phyloP scores from a whole-genome alignment of 1,140 invertebrate genomes.

The Chionoecetes opilio region DNA sequence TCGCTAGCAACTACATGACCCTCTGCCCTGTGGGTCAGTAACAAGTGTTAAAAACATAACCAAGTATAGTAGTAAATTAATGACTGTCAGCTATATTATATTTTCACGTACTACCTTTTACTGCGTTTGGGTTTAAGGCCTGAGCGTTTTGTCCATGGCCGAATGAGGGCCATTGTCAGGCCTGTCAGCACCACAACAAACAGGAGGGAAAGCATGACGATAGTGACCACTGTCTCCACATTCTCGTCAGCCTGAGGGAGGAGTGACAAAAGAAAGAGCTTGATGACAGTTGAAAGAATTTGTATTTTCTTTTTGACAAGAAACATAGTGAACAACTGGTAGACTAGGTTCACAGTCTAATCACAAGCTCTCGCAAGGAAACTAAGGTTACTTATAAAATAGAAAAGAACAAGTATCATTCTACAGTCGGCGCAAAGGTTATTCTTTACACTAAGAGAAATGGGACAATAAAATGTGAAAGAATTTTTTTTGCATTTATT shows the following conservation, averaged over 20 bases:
- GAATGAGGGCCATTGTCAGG: not conserved
- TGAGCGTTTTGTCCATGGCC: constrained; percentile 15
- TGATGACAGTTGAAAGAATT: not conserved
- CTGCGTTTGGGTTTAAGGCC: not conserved
- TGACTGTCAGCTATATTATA: not conserved
- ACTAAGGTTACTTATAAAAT: too few species aligned
- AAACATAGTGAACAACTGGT: not conserved
- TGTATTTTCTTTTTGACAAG: too few species aligned
- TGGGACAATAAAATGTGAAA: too few species aligned
- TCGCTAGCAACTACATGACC: not conserved
- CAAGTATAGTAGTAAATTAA: not conserved
- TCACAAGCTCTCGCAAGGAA: not conserved
- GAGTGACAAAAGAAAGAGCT: not conserved
- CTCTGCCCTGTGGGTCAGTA: not conserved
- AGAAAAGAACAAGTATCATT: too few species aligned
- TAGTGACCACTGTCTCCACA: not conserved
- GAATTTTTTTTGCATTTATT: too few species aligned
- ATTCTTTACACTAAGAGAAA: too few species aligned
- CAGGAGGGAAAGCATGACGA: constrained; percentile 22
- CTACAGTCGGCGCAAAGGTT: too few species aligned
- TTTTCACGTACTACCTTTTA: not conserved
- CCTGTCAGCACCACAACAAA: constrained; percentile 14
- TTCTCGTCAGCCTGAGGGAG: not conserved
- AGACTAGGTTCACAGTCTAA: not conserved
- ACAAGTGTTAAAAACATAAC: not conserved